Evolutionary conservation across 2,113 vertebrate genomes (phyloP).

Genomic region (Martes martes): DNA sequence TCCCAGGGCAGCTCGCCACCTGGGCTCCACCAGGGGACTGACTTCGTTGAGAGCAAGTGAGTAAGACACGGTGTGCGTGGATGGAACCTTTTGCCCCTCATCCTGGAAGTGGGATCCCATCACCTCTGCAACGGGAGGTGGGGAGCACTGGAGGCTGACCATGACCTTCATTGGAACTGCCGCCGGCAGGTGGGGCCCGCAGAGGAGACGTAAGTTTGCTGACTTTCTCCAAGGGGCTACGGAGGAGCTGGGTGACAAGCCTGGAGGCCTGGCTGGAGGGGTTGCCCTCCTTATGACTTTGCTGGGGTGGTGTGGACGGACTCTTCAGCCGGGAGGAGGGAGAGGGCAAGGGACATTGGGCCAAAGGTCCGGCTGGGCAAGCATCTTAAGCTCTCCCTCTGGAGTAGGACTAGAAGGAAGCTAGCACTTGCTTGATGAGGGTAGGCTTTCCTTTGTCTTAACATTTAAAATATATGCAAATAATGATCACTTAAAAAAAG

Average conservation of each 20-base stretch:
- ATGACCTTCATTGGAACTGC: not conserved
- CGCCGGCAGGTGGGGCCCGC: not conserved
- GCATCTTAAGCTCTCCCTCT: not conserved
- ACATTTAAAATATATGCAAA: not conserved
- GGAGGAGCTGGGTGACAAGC: not conserved
- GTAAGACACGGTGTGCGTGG: not conserved
- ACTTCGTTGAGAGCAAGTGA: not conserved
- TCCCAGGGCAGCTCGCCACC: not conserved
- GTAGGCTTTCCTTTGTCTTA: not conserved
- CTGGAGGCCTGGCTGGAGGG: not conserved
- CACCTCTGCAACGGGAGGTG: not conserved
- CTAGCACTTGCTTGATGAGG: not conserved
- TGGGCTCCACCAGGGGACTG: too few relatives aligned
- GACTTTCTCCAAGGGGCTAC: too few relatives aligned
- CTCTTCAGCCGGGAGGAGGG: not conserved
- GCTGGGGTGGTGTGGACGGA: too few relatives aligned
- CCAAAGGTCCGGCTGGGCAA: too few relatives aligned
- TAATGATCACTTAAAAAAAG: not conserved
- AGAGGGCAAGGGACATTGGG: accelerated
- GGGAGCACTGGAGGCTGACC: not conserved
- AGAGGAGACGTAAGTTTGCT: not conserved
- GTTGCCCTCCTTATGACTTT: too few relatives aligned
- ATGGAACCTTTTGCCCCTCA: not conserved
- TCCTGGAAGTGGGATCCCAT: not conserved
- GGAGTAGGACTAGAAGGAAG: not conserved